Base-by-base conservation (phyloP, 2,888 invertebrate species). In the Phalera bucephala region DNA sequence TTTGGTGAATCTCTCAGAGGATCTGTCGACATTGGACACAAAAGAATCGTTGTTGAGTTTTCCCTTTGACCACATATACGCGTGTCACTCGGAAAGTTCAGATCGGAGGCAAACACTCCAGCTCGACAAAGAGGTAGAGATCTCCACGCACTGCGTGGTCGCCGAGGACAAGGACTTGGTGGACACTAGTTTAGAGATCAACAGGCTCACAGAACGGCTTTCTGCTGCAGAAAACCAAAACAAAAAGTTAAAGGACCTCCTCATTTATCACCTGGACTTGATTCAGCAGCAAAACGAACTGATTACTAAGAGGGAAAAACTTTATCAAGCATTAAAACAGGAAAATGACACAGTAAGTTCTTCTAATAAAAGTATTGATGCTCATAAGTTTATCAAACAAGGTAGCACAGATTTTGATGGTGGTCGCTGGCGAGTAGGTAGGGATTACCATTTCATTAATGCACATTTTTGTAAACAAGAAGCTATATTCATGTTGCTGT, bases 281-380 rank as follows among this genome's bases (percentile, higher is more conserved):
- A 96, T 97, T 72, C 96, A 97, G 76, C 96, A 96, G 80, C 97
- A 97, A 81, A 95, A 95, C 65, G 96, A 97, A 67, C 93, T 94
- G 62, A 91, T 97, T 49, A 91, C 93, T 53, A 93, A 93, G 57
- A 95, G 95, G 80, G 96, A 97, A 60, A 95, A 94, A 72, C 90
- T 93, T 33, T 91, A 95, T 49, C 92, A 93, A 40, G 91, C 92
- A 35, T 84, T 96, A 20, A 92, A 92, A 67, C 92, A 93, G 62
- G 96, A 97, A 83, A 95, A 95, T 88, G 94, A 95, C 75, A 91
- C 93, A 78, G 94, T 97, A 90, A 91, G 92, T 76, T 20, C 10
- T 15, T 23, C 31, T 17, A 25, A 14, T 26, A n/a, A n/a, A n/a
- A n/a, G n/a, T n/a, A n/a, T n/a, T n/a, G n/a, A n/a, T n/a, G n/a